Conservation (phyloP, 92 coral and sea anemone species). For the Epizoanthus stellaris region DNA sequence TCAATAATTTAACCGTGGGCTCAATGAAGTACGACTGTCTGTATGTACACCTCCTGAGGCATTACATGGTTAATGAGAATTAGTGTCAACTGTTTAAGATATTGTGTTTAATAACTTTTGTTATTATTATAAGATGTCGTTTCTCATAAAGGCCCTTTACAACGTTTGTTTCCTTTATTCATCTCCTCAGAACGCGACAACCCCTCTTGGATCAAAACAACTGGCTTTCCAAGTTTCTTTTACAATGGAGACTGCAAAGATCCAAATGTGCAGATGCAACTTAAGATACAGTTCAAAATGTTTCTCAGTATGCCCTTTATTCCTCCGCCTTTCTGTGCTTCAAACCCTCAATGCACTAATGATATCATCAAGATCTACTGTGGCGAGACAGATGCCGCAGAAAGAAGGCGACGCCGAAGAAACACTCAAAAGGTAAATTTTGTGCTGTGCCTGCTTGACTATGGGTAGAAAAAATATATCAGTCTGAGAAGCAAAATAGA, state of each 20-base stretch:
- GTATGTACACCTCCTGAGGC: no score
- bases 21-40: no score
- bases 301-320: slow-evolving; percentile 30
- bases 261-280: slow-evolving; percentile 59
- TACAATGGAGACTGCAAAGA: slow-evolving; percentile 80
- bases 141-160: neutral
- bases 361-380: slow-evolving; percentile 59
- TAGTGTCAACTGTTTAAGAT: no score
- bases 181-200: slow-evolving; percentile 59
- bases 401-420: slow-evolving; percentile 60
- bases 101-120: no score
- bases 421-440: slow-evolving; percentile 51
- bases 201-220: slow-evolving; percentile 43
- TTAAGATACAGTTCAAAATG: slow-evolving; percentile 41
- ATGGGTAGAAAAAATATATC: no score
- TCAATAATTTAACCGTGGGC: no score
- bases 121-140: neutral
- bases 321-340: slow-evolving; percentile 65
- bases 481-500: no score
- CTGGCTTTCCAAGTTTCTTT: slow-evolving; percentile 46
- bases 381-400: slow-evolving; percentile 61
- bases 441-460: no score
- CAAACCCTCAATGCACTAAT: slow-evolving; percentile 38
- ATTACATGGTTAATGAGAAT: no score
- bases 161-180: neutral